Evolutionary conservation across 2,113 vertebrate genomes (phyloP).

Genomic region (Parotia lawesii): DNA sequence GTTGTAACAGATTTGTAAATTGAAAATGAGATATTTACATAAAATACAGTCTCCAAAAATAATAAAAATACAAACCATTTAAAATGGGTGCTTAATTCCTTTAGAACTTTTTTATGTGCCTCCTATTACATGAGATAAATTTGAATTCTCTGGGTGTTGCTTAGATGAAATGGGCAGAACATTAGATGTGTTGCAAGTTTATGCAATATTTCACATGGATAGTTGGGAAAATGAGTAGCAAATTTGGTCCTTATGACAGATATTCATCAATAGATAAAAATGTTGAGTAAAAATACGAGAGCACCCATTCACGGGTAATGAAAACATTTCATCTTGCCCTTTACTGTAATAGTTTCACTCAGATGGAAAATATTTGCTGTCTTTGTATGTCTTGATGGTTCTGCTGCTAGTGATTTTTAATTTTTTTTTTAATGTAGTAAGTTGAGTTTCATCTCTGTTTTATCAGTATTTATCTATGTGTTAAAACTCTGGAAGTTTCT

Average conservation of each 20-base stretch:
- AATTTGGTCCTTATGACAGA: background rate
- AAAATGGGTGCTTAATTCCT: background rate
- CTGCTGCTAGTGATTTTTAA: background rate
- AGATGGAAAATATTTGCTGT: background rate
- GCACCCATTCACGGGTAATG: background rate
- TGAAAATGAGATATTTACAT: background rate
- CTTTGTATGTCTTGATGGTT: background rate
- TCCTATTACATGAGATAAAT: background rate
- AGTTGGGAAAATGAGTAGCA: background rate
- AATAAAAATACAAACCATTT: background rate
- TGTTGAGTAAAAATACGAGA: background rate
- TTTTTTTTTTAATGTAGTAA: background rate
- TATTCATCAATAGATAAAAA: background rate
- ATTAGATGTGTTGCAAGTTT: background rate
- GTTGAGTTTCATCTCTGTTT: background rate
- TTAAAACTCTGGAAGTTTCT: background rate
- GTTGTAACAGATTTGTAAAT: background rate
- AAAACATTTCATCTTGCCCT: background rate
- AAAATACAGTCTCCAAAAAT: background rate
- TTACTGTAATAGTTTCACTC: background rate
- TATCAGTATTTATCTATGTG: background rate
- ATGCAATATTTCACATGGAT: background rate
- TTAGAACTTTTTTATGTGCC: background rate
- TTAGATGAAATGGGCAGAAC: background rate
- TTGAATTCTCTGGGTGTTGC: background rate